Conservation (phyloP, 2,888 invertebrate genomes). For the Julus scandinavius region DNA sequence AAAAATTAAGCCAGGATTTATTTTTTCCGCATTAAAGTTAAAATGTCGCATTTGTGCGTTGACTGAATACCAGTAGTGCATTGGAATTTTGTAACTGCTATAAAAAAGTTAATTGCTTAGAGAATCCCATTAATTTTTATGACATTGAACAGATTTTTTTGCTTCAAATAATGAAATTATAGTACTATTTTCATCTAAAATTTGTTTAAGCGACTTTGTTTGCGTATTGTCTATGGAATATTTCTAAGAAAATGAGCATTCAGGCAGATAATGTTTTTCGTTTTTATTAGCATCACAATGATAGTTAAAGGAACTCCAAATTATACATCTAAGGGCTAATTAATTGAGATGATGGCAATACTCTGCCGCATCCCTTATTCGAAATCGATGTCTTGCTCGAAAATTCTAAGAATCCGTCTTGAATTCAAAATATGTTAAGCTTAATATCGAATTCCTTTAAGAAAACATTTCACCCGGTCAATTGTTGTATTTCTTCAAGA, state of each 20-base stretch:
- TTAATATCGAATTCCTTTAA: too few relatives aligned
- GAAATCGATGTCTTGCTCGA: neutral
- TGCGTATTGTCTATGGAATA: neutral
- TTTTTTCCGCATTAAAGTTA: neutral
- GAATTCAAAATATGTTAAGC: too few relatives aligned
- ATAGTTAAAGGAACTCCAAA: neutral
- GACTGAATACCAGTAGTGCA: neutral
- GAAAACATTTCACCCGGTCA: too few relatives aligned
- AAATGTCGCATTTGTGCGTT: neutral
- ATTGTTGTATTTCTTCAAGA: too few relatives aligned
- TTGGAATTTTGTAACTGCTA: neutral
- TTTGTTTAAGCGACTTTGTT: neutral
- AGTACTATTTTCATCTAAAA: neutral
- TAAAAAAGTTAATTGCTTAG: constrained; percentile 20
- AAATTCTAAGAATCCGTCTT: neutral
- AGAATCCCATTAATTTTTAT: neutral
- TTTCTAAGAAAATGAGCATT: neutral
- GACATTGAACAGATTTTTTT: neutral
- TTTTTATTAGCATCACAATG: neutral
- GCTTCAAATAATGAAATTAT: neutral
- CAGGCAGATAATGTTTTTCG: neutral
- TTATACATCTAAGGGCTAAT: neutral
- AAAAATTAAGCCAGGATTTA: neutral
- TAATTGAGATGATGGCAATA: neutral
- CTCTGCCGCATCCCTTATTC: neutral